Evolutionary conservation across 2,113 vertebrate genomes (phyloP).

Genomic region (Albula goreensis): DNA sequence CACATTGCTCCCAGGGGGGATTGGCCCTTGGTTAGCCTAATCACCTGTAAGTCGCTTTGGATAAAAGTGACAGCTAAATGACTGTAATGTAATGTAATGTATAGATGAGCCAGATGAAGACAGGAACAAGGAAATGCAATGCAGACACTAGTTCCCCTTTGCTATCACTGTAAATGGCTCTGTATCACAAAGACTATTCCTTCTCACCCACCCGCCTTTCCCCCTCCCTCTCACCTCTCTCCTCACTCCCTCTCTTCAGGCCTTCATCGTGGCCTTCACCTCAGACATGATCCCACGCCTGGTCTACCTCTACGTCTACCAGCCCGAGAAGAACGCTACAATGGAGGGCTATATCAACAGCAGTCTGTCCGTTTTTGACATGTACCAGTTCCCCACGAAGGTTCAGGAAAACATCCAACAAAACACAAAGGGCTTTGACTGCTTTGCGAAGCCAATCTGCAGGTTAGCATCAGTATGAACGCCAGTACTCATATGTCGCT

Average conservation of each 20-base stretch:
- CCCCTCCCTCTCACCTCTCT: not conserved
- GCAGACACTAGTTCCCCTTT: not conserved
- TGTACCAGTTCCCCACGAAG: conserved; percentile 60
- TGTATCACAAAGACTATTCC: not conserved
- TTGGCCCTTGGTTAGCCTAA: no score
- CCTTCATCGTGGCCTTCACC: conserved; percentile 95
- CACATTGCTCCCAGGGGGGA: no score
- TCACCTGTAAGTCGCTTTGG: no score
- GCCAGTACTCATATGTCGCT: not conserved
- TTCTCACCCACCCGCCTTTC: conserved; percentile 13
- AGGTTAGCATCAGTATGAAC: conserved; percentile 62
- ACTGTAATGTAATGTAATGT: no score
- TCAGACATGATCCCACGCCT: conserved; percentile 97
- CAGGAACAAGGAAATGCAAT: no score
- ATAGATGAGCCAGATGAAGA: no score
- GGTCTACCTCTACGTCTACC: conserved; percentile 89
- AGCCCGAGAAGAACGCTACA: conserved; percentile 25
- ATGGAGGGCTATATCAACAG: conserved; percentile 79
- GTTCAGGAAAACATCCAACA: conserved; percentile 46
- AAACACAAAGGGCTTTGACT: conserved; percentile 54
- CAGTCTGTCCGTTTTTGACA: conserved; percentile 76
- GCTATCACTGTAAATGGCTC: not conserved
- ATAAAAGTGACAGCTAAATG: no score
- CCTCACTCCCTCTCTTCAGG: conserved; percentile 63
- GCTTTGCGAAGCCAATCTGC: conserved; percentile 59